Percentiles rank a stretch among this genome's conserved stretches.
These are phyloP conservation scores for Strongylocentrotus purpuratus DNA, from an alignment of 35 echinoderm and acorn worm species.

Conservation along the genomic window DNA sequence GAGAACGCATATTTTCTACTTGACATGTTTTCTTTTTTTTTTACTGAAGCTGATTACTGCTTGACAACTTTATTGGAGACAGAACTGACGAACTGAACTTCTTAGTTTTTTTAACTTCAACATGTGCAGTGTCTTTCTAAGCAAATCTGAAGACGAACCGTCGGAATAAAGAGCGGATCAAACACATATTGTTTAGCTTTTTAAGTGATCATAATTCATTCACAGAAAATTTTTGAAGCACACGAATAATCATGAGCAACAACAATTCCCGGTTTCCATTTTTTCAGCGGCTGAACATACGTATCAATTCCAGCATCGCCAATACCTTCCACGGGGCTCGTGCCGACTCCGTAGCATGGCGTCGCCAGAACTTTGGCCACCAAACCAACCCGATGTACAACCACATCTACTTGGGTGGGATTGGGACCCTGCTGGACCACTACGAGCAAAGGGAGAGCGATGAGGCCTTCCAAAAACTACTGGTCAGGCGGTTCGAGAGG, in stretches of 20 bases:
- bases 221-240: not conserved
- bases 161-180: not conserved
- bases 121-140: too few relatives aligned
- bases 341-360: conserved; percentile 44
- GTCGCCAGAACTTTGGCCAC: conserved; percentile 34
- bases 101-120: too few relatives aligned
- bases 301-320: not conserved
- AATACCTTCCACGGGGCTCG: conserved; percentile 39
- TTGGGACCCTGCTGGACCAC: conserved; percentile 27
- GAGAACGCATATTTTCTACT: not conserved
- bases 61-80: not conserved
- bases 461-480: conserved; percentile 11
- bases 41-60: not conserved
- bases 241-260: not conserved
- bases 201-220: not conserved
- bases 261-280: not conserved
- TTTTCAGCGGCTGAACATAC: conserved; percentile 21
- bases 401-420: conserved; percentile 27
- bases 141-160: too few relatives aligned
- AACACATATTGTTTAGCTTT: not conserved
- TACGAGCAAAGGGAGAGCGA: conserved; percentile 41
- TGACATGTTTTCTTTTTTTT: not conserved
- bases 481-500: conserved; percentile 23
- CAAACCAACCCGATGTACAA: conserved; percentile 50
- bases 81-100: not conserved